Base-by-base conservation (phyloP, 2,113 vertebrate species). In the Chelonoidis abingdonii region DNA sequence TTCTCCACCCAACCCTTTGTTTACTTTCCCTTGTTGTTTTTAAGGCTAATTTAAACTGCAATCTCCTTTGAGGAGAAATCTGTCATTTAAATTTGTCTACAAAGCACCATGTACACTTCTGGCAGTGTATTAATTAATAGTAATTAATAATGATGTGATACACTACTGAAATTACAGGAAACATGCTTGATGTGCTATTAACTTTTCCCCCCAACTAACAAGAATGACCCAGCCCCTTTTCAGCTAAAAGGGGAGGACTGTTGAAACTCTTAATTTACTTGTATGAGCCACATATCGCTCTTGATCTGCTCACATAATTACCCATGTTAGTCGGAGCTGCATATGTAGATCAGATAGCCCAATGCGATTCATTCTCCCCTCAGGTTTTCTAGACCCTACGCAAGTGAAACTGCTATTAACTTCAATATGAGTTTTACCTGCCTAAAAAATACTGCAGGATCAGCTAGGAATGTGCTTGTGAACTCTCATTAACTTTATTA, bases 101-200 rank as follows among this genome's bases (percentile, higher is more conserved):
- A 89, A 90, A n/a, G 1, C 0, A 3, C n/a, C 1, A 44, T 0
- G 0, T 6, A 59, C 11, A 5, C 0, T 35, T 87, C 79, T 54
- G 44, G 3, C 22, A 86, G 89, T 4, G 12, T 49, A 52, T 76
- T 90, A 38, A 27, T 22, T 53, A 65, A n/a, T 11, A 87, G 19
- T 38, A 87, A 93, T 86, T 22, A 2, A 17, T 10, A 85, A 9
- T 31, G 22, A 72, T 8, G 62, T 59, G 25, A 90, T 12, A 4
- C 1, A 25, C 22, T n/a, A 41, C 4, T 4, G 50, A 78, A 86
- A 54, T 47, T 56, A 75, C 10, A 69, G 9, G 10, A 78, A 78
- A 54, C 38, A 47, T 47, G 11, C 8, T 78, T 21, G 29, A 53
- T 56, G 24, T 76, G 72, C n/a, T 76, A 41, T 44, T 25, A 76